Base-by-base conservation (phyloP, 2,888 invertebrate species). In the Mesorhabditis spiculigera region DNA sequence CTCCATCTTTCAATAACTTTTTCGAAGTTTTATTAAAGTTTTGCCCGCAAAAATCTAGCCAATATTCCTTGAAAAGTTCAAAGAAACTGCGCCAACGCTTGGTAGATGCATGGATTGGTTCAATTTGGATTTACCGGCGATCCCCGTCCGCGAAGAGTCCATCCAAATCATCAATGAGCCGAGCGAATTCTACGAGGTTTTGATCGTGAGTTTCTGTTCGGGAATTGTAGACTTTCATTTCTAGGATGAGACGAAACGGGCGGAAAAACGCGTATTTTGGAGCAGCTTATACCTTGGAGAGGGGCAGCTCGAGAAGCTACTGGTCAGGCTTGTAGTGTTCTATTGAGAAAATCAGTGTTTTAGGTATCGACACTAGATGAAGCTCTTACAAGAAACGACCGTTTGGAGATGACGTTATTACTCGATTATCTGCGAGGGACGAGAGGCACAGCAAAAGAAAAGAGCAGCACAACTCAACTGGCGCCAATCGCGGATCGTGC, bases 231-330 rank as follows among this genome's bases (percentile, higher is more conserved):
- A 63, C 16, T 58, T 44, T 67, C 28, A 41, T 16, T 67, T 86
- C 63, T 78, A 87, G 87, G 70, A 79, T 13, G 81, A 84, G 72
- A 77, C 84, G n/a, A 70, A 70, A 50, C 78, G 74, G 43, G 86
- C 88, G 5, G 85, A 85, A 71, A 76, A 80, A 58, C 83, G 89
- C 68, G 86, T 89, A 61, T 81, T 87, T 1, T 87, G 98, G 67
- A 93, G 93, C 4, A 95, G 97, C 73, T 88, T 98, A 10, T 98
- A 98, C 86, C 88, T 97, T 71, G 97, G 98, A 13, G 94, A 92
- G 67, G 95, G 95, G 0, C 86, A 89, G 28, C 87, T 94, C 79
- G 97, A 97, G 87, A 89, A 89, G 71, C 90, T 91, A 68, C 88
- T 98, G 84, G 91, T 91, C 86, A 82, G 82, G 80, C 10, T 64